Base-by-base conservation (phyloP, 2,888 invertebrate genomes). In the Drosophila conformis region DNA sequence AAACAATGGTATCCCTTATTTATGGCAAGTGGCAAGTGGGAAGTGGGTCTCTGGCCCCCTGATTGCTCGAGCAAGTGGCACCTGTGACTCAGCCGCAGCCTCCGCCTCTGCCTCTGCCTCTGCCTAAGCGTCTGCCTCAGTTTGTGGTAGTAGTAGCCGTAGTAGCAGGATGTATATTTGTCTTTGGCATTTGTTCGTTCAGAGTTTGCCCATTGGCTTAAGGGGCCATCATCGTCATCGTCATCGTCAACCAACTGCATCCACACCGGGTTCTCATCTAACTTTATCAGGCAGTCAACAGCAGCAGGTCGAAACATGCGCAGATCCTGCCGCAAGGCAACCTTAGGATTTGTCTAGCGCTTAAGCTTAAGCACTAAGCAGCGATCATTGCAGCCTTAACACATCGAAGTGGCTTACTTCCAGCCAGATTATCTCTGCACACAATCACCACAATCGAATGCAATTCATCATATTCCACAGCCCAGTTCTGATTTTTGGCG, bases 121-220 rank as follows among this genome's bases (percentile, higher is more conserved):
- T n/a, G n/a, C n/a, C n/a, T 21, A 21, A 21, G 21, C 21, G 21
- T 21, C 21, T 21, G 21, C 21, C 21, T 21, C 1, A 21, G 21
- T 46, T 46, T 46, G 25, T 25, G 46, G 46, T 25, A 15, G 25
- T 27, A 2, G 25, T 46, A 8, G 25, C 8, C 8, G 46, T 15
- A 6, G 21, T 58, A 48, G 48, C 8, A 10, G 33, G 33, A 25
- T 27, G 60, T 53, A 64, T 87, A 84, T 84, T 87, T 84, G 77
- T 64, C 75, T 80, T 79, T 79, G 70, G 83, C 77, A 87, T 87
- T 87, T 84, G 76, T 49, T 67, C 68, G 64, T 49, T 69, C 65
- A 59, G 46, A 63, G 81, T 82, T 82, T 82, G 69, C 69, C 63
- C 69, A 79, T 38, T 71, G 62, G 69, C 79, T 79, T 76, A 78